Evolutionary conservation across 2,113 vertebrate species (phyloP), one percentile per base, ranked within the genome.

Genomic region (Lepidothrix coronata): DNA sequence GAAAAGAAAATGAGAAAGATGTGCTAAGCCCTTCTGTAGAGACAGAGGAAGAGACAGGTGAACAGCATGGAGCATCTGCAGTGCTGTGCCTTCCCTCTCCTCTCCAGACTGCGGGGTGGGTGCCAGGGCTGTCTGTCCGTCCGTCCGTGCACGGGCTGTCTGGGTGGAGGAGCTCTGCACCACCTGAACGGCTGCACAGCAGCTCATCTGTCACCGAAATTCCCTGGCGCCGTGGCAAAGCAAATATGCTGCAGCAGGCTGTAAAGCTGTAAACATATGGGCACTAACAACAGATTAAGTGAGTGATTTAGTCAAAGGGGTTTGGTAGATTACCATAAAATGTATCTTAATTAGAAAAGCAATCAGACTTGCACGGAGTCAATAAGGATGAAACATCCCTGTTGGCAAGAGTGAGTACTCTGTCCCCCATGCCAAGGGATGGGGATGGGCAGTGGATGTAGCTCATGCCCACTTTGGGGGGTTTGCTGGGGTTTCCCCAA

Each of bases 261-360:
- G 81, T 39, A 68, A 94, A 94, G 89, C 91, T 95, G 91, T 93
- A 95, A 96, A 92, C 96, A 97, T 97, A 97, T 97, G 96, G 96
- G 88, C 95, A 91, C 84, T 94, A 96, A 93, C 96, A 96, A 88
- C 90, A 96, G 94, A 97, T 97, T 95, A 95, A 91, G 70, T 90
- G 96, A 96, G 81, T 96, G 95, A 96, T 96, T 97, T 96, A 92
- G 81, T 92, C 84, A 76, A 74, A 94, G 87, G 92, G 75, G 52
- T 48, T 93, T 74, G 93, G 93, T 94, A 90, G 95, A 97, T 97
- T 96, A 97, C 92, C 82, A 79, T 94, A 93, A 96, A 93, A 95
- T 94, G 79, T 81, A 63, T 96, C 94, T 96, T 97, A 96, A 97
- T 97, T 97, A 97, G 95, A 96, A 97, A 95, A 93, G 96, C 85